Evolutionary conservation across 1,140 invertebrate species (phyloP).

Genomic region (Aphelenchoides besseyi): DNA sequence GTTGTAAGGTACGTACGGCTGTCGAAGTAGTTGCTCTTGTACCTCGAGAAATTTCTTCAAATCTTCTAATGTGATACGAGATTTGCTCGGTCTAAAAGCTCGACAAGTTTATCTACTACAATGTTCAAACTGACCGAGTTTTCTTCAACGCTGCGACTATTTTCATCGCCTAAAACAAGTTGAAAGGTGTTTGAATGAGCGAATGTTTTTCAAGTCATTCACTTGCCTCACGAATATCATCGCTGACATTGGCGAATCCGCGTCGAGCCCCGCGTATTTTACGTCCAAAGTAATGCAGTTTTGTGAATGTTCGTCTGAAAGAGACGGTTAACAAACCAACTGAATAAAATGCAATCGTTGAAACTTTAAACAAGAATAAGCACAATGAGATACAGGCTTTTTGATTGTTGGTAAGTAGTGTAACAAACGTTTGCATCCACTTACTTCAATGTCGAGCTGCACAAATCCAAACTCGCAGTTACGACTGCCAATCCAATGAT

Average conservation of each 20-base stretch:
- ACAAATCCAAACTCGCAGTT: slow-evolving; percentile 59
- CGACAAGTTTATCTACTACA: background rate
- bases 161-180: slow-evolving; percentile 61
- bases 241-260: slow-evolving; percentile 58
- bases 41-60: slow-evolving; percentile 61
- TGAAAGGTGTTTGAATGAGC: too few relatives aligned
- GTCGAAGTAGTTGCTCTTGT: slow-evolving; percentile 58
- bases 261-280: slow-evolving; percentile 59
- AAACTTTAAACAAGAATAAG: too few relatives aligned
- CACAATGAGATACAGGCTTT: too few relatives aligned
- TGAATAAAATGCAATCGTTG: too few relatives aligned
- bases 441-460: slow-evolving; percentile 56
- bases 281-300: slow-evolving; percentile 61
- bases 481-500: slow-evolving; percentile 62
- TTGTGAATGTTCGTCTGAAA: too few relatives aligned
- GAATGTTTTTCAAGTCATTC: too few relatives aligned
- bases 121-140: slow-evolving; percentile 45
- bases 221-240: slow-evolving; percentile 54
- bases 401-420: too few relatives aligned
- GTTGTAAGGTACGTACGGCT: slow-evolving; percentile 62
- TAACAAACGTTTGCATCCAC: too few relatives aligned
- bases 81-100: slow-evolving; percentile 57
- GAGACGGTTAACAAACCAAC: too few relatives aligned
- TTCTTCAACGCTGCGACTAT: slow-evolving; percentile 62
- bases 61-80: slow-evolving; percentile 62